These are phyloP conservation scores for Catagonus wagneri DNA, from an alignment of 2,113 vertebrate genomes.

Conservation along the genomic window DNA sequence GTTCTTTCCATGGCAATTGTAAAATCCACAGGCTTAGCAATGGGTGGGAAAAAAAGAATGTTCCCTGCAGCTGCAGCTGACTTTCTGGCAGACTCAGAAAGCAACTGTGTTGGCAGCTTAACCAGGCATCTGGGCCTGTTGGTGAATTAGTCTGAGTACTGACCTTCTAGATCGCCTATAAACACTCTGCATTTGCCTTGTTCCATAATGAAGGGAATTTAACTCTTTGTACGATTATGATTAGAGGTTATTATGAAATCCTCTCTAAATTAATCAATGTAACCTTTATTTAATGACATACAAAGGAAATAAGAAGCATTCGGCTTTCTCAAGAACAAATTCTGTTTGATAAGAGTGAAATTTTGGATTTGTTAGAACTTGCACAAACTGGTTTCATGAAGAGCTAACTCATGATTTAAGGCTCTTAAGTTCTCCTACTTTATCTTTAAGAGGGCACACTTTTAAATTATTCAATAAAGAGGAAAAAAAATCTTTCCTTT, in stretches of 20 bases:
- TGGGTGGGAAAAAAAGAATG: neutral
- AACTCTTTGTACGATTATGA: constrained; percentile 73
- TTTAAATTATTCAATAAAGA: constrained; percentile 33
- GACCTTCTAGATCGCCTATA: constrained; percentile 69
- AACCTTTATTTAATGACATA: constrained; percentile 47
- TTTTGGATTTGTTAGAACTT: constrained; percentile 6
- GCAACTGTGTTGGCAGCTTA: constrained; percentile 79
- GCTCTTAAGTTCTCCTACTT: neutral
- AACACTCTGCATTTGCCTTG: constrained; percentile 65
- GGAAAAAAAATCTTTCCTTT: neutral
- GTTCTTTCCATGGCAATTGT: constrained; percentile 62
- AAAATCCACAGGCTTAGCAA: constrained; percentile 71
- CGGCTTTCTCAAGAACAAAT: constrained; percentile 47
- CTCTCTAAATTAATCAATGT: constrained; percentile 63
- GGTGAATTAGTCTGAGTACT: constrained; percentile 74
- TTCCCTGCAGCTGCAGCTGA: constrained; percentile 82
- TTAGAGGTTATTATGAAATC: constrained; percentile 67
- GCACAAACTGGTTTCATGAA: constrained; percentile 35
- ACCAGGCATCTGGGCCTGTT: constrained; percentile 78
- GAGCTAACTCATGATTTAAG: constrained; percentile 25
- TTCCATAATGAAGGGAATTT: constrained; percentile 66
- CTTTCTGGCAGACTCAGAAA: constrained; percentile 77
- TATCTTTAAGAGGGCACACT: constrained; percentile 19
- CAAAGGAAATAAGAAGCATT: constrained; percentile 54
- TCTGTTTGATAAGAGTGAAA: constrained; percentile 56